phyloP scores from a whole-genome alignment of 2,797 vertebrate genomes.

The Gallirallus australis region DNA sequence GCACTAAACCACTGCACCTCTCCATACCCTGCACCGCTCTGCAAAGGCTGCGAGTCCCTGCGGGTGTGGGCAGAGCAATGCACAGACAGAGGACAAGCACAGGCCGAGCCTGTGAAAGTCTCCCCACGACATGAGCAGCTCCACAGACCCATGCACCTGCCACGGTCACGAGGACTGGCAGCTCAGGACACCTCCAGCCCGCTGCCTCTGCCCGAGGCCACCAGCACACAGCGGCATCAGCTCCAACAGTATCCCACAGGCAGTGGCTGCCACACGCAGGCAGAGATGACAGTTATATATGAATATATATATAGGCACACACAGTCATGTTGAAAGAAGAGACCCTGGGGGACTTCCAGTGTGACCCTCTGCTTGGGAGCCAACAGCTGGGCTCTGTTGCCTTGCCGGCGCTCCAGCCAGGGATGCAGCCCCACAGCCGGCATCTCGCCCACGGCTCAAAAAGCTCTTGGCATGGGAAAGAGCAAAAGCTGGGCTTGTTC shows the following conservation, averaged over 20 bases:
- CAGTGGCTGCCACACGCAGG: background rate
- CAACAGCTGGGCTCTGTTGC: background rate
- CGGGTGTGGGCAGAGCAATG: fast-evolving
- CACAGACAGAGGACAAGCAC: background rate
- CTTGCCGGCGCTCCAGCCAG: background rate
- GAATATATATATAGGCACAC: too few relatives aligned
- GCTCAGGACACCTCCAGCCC: background rate
- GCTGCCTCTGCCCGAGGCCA: background rate
- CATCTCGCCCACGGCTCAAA: fast-evolving
- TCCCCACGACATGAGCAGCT: background rate
- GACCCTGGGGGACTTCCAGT: background rate
- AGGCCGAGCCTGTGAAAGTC: background rate
- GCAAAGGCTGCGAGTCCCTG: background rate
- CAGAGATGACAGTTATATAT: background rate
- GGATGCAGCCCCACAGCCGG: background rate
- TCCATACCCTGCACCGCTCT: fast-evolving
- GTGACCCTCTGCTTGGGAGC: background rate
- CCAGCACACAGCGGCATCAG: background rate
- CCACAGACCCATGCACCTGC: background rate
- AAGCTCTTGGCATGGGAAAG: background rate
- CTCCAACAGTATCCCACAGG: background rate
- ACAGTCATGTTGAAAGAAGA: background rate
- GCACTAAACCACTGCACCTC: background rate
- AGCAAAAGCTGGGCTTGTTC: background rate
- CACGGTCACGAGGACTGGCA: fast-evolving